These are phyloP conservation scores for Dromius quadrimaculatus DNA, from an alignment of 2,888 invertebrate species.

Conservation along the genomic window DNA sequence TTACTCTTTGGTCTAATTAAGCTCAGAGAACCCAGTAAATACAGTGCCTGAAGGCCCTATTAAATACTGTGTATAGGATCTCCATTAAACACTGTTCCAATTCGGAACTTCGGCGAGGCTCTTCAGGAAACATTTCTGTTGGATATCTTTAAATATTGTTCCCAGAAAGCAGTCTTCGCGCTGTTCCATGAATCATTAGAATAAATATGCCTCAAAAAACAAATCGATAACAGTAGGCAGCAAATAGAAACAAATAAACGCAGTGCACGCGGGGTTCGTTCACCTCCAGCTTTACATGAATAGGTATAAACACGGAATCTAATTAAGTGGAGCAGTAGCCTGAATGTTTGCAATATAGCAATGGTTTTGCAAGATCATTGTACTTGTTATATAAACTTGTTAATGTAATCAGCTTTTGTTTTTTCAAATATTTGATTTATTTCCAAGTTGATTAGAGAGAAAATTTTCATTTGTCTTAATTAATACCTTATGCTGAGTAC, in stretches of 20 bases:
- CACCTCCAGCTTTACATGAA: conserved; percentile 36
- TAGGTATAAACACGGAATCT: conserved; percentile 44
- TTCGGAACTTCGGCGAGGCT: too few relatives aligned
- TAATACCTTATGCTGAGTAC: too few relatives aligned
- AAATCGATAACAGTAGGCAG: conserved; percentile 13
- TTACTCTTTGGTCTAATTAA: too few relatives aligned
- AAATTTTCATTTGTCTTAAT: too few relatives aligned
- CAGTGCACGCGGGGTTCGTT: conserved; percentile 34
- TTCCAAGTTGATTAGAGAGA: background rate
- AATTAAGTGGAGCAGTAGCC: conserved; percentile 41
- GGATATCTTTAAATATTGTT: too few relatives aligned
- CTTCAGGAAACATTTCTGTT: too few relatives aligned
- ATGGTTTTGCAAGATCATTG: conserved; percentile 43
- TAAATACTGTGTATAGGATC: too few relatives aligned
- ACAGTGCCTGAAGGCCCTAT: too few relatives aligned
- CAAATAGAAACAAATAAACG: conserved; percentile 27
- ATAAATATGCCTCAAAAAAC: background rate
- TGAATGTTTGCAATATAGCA: conserved; percentile 38
- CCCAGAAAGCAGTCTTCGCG: background rate
- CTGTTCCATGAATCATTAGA: conserved; percentile 8
- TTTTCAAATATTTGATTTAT: conserved; percentile 10
- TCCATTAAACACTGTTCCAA: too few relatives aligned
- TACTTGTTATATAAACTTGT: conserved; percentile 38
- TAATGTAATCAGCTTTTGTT: conserved; percentile 21
- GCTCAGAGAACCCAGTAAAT: too few relatives aligned